Conservation (phyloP, 2,113 vertebrate species). For the Urocitellus parryii region DNA sequence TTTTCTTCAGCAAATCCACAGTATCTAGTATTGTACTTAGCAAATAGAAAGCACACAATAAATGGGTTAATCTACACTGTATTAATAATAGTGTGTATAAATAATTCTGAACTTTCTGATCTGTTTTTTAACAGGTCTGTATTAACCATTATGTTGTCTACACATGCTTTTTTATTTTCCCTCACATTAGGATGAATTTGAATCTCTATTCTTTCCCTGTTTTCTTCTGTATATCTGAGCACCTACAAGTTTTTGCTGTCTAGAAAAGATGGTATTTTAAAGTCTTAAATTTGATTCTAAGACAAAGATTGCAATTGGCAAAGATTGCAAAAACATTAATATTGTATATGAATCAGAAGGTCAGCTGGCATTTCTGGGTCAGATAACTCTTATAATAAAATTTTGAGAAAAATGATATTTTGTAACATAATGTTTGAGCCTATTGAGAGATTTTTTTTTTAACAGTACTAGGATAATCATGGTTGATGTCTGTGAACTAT, state of each 20-base stretch:
- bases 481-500: constrained; percentile 74
- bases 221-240: not conserved
- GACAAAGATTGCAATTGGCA: constrained; percentile 35
- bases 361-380: not conserved
- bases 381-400: constrained; percentile 32
- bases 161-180: not conserved
- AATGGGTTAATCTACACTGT: not conserved
- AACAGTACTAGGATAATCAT: constrained; percentile 60
- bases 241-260: not conserved
- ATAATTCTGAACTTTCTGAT: not conserved
- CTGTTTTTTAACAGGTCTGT: not conserved
- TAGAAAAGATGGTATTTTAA: not conserved
- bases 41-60: not conserved
- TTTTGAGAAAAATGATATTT: constrained; percentile 47
- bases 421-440: not conserved
- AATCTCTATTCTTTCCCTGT: not conserved
- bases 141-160: not conserved
- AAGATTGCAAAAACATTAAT: not conserved
- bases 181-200: not conserved
- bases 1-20: not conserved
- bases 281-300: constrained; percentile 41
- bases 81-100: not conserved
- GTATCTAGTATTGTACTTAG: not conserved
- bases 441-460: constrained; percentile 48
- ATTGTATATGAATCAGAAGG: constrained; percentile 36